Base-by-base conservation (phyloP, 1,140 invertebrate genomes). In the Ostrea edulis region DNA sequence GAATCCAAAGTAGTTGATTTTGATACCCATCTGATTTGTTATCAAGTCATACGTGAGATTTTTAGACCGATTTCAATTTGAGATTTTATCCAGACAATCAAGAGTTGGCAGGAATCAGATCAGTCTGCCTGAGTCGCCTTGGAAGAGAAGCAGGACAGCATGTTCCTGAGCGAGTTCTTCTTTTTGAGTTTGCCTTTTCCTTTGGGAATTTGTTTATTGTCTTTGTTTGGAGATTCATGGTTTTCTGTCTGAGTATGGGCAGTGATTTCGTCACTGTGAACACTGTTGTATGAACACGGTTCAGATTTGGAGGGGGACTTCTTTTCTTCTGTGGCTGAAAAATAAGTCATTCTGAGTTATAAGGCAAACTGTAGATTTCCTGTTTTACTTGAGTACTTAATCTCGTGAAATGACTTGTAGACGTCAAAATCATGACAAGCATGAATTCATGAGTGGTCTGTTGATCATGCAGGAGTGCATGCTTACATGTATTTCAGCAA, bases 111-210 rank as follows among this genome's bases (percentile, higher is more conserved):
- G 11, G 9, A 22, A 2, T 22, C 0, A 29, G 68, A 14, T 88
- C 35, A 88, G 14, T 86, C 84, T 44, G 65, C 20, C 35, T 86
- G 81, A 14, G 84, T 55, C 3, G 84, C 65, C 65, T 89, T 86
- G 58, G 86, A 83, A 53, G 86, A 87, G 29, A 87, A 87, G 20
- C 86, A 87, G 14, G 86, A 87, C 9, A 86, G 82, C 85, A 86
- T 86, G 68, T 86, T 86, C 55, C 84, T 82, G 17, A 86, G 65
- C 29, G 84, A 85, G 62, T 89, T 86, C 51, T 82, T 83, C 22
- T 86, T 77, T 44, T 86, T 54, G 68, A 77, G 22, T 77, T 77
- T 77, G 2, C 22, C 68, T 12, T 77, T 77, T 77, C 68, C 68
- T 77, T 44, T 77, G 68, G 68, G 68, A 77, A 77, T 77, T 85